Evolutionary conservation across 2,888 invertebrate species (phyloP).

Genomic region (Lordiphosa fenestrarum): DNA sequence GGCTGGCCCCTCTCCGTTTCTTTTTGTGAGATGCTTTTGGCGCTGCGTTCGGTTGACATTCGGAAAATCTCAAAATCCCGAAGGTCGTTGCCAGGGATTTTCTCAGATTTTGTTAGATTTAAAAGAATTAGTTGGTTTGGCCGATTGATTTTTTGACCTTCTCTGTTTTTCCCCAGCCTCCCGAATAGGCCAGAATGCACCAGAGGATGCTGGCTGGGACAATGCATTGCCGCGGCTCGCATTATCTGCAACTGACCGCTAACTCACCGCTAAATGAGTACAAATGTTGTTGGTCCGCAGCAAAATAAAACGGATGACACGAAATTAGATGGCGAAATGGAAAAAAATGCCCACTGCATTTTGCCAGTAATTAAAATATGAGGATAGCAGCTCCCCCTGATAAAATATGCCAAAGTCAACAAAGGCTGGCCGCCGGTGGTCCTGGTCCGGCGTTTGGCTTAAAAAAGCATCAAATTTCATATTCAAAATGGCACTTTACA

Average conservation of each 20-base stretch:
- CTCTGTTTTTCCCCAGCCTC: conserved; percentile 36
- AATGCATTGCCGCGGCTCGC: conserved; percentile 34
- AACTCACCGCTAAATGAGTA: conserved; percentile 42
- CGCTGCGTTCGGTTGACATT: conserved; percentile 79
- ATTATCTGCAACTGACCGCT: conserved; percentile 26
- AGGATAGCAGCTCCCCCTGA: conserved; percentile 27
- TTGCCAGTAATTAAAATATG: conserved; percentile 68
- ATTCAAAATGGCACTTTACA: conserved; percentile 80
- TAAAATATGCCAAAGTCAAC: conserved; percentile 51
- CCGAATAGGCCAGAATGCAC: conserved; percentile 44
- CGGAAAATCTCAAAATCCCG: conserved; percentile 80
- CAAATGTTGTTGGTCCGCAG: conserved; percentile 40
- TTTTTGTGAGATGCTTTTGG: conserved; percentile 52
- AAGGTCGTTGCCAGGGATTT: conserved; percentile 81
- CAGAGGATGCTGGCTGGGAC: conserved; percentile 13
- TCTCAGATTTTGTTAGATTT: conserved; percentile 81
- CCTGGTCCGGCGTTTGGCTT: conserved; percentile 55
- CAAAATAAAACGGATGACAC: conserved; percentile 39
- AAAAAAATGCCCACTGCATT: conserved; percentile 55
- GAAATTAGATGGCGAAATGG: conserved; percentile 52
- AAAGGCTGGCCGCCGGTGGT: conserved; percentile 26
- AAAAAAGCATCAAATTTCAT: conserved; percentile 80
- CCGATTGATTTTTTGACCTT: conserved; percentile 81
- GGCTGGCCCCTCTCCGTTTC: conserved; percentile 17
- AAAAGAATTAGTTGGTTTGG: conserved; percentile 81